Conservation (phyloP, 2,113 vertebrate genomes). For the Labeo rohita region DNA sequence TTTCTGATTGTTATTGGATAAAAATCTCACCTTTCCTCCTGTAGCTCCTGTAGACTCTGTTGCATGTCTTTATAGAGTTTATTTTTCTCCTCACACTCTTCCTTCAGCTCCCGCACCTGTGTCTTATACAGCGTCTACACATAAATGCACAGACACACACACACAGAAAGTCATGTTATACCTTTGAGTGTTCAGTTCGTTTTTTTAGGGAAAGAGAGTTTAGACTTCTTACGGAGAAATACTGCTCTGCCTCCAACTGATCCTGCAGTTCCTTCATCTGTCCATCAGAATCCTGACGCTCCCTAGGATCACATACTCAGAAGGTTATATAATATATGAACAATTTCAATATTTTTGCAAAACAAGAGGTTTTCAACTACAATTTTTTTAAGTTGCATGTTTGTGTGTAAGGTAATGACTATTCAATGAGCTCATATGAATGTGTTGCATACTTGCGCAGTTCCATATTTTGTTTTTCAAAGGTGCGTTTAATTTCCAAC, state of each 20-base stretch:
- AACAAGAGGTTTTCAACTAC: background rate
- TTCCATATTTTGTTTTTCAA: constrained; percentile 96
- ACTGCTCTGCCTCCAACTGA: constrained; percentile 96
- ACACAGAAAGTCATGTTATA: background rate
- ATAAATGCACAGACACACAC: background rate
- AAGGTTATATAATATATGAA: background rate
- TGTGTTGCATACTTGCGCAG: constrained; percentile 87
- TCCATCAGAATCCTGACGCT: constrained; percentile 94
- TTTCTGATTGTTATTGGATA: background rate
- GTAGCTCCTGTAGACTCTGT: constrained; percentile 91
- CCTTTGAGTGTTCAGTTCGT: background rate
- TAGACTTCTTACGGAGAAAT: constrained; percentile 89
- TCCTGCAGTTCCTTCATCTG: constrained; percentile 99
- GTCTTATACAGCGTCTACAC: constrained; percentile 96
- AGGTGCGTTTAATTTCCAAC: constrained; percentile 89
- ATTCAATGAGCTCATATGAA: background rate
- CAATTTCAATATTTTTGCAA: background rate
- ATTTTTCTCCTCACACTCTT: constrained; percentile 95
- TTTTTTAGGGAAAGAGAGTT: background rate
- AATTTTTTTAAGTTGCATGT: background rate
- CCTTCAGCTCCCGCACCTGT: constrained; percentile 96
- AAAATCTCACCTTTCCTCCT: constrained; percentile 88
- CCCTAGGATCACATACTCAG: constrained; percentile 74
- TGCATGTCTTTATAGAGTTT: constrained; percentile 94
- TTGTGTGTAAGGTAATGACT: background rate